These are phyloP conservation scores for Parambassis ranga DNA, from an alignment of 2,797 vertebrate genomes.

Conservation along the genomic window DNA sequence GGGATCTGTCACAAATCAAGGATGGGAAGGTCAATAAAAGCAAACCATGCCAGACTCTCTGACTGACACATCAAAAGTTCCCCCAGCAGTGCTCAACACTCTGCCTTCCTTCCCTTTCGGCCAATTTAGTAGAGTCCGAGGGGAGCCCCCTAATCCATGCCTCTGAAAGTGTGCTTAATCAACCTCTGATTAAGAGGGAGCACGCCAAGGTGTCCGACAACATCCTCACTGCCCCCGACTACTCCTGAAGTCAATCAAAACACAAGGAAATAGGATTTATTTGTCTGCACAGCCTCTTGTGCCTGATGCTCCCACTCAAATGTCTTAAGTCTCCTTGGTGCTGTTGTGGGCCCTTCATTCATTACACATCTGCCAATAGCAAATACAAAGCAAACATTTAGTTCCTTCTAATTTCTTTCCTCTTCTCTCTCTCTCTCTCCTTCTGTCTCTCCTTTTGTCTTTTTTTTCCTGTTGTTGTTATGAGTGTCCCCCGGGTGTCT, in stretches of 20 bases:
- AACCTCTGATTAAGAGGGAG: conserved; percentile 70
- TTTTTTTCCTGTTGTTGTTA: conserved; percentile 59
- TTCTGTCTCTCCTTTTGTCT: conserved; percentile 9
- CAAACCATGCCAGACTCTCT: conserved; percentile 53
- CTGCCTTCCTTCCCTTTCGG: conserved; percentile 67
- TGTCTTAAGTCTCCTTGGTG: conserved; percentile 25
- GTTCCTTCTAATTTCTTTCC: conserved; percentile 41
- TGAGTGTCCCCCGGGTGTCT: conserved; percentile 63
- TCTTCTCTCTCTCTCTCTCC: background rate
- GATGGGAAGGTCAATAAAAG: conserved; percentile 59
- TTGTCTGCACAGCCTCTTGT: conserved; percentile 15
- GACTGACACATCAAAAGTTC: conserved; percentile 68
- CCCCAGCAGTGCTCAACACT: conserved; percentile 33
- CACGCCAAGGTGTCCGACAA: conserved; percentile 54
- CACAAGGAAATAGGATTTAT: conserved; percentile 40
- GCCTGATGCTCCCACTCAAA: conserved; percentile 14
- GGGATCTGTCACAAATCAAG: conserved; percentile 75
- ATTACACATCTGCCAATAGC: conserved; percentile 34
- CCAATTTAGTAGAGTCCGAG: conserved; percentile 63
- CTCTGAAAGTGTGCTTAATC: conserved; percentile 62
- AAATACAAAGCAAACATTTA: conserved; percentile 60
- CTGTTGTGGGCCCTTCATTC: conserved; percentile 20
- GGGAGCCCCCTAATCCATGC: conserved; percentile 73
- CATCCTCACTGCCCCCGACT: conserved; percentile 22
- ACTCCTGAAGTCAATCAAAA: conserved; percentile 38